Evolutionary conservation across 2,797 vertebrate species (phyloP), one percentile per base, ranked within the genome.

Genomic region (Gallinago stenura): DNA sequence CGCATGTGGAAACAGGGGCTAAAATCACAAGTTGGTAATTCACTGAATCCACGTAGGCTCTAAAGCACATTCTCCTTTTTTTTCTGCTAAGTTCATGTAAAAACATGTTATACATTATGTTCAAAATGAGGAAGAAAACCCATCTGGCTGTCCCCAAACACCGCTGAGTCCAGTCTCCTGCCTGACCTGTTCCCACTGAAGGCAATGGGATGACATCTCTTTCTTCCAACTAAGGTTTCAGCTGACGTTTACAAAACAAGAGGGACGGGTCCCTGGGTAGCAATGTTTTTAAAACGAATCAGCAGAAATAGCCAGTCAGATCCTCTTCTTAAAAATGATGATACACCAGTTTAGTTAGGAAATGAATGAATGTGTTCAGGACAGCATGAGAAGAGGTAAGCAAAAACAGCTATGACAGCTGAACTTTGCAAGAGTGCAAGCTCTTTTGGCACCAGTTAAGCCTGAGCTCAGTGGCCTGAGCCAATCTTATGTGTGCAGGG

Each of bases 231-330:
- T 31, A 66, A 87, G 53, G 75, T 57, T 77, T 91, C 83, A 80
- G 82, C 57, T 80, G 71, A 77, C 0, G 0, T 60, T 79, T 76
- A 85, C 46, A 90, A 92, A 94, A 89, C 56, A 90, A 75, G 65
- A 80, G 46, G 50, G 79, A 86, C n/a, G 56, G 26, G 50, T 88
- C 72, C 65, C 85, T 78, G 4, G 15, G 53, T 62, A 87, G 51
- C 31, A 73, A 22, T 21, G 54, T 48, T 95, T 95, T 84, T 15
- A 95, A 92, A 95, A 93, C 21, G 39, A 39, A 87, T 76, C 37
- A 79, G 61, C 81, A 89, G 53, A 90, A 95, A 65, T 75, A 83
- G 61, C 8, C 61, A 77, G 68, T 68, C 2, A 1, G 41, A 93
- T 66, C 20, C 31, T 84, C 76, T 37, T 83, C 80, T 77, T 65